Percentiles rank a stretch among this genome's conserved stretches.
Conservation (phyloP, 2,888 invertebrate genomes). For the Conistra vaccinii region DNA sequence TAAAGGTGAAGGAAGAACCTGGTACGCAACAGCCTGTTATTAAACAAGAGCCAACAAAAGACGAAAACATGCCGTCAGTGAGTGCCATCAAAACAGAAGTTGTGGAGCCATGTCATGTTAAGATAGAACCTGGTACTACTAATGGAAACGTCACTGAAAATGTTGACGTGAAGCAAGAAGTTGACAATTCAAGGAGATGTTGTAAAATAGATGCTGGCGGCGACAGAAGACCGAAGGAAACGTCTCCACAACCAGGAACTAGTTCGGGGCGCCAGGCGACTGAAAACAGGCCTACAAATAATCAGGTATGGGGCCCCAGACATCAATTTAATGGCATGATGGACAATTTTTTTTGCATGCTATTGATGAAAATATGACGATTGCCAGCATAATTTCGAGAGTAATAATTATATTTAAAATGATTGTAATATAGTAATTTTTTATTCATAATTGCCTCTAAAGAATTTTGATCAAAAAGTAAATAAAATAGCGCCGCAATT, state of each 20-base stretch:
- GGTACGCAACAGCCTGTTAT: constrained; percentile 69
- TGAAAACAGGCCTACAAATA: constrained; percentile 53
- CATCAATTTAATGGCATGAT: background rate
- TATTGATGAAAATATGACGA: no score
- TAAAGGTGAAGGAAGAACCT: constrained; percentile 82
- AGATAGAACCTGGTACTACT: constrained; percentile 75
- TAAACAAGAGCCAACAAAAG: constrained; percentile 75
- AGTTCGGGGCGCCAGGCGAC: constrained; percentile 74
- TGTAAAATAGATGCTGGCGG: constrained; percentile 75
- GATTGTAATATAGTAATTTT: no score
- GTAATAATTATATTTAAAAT: no score
- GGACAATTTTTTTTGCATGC: background rate
- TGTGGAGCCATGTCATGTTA: constrained; percentile 70
- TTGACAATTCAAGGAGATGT: constrained; percentile 62
- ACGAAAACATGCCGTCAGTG: constrained; percentile 53
- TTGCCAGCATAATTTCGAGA: no score
- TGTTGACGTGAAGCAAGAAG: constrained; percentile 78
- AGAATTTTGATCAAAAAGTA: background rate
- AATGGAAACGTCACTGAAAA: constrained; percentile 65
- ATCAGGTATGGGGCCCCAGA: constrained; percentile 46
- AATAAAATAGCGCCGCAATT: background rate
- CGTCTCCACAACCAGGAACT: constrained; percentile 85
- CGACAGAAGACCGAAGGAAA: constrained; percentile 72
- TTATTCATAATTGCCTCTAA: background rate
- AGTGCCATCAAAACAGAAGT: constrained; percentile 76